Conservation (phyloP, 2,113 vertebrate species). For the Oryzias celebensis region DNA sequence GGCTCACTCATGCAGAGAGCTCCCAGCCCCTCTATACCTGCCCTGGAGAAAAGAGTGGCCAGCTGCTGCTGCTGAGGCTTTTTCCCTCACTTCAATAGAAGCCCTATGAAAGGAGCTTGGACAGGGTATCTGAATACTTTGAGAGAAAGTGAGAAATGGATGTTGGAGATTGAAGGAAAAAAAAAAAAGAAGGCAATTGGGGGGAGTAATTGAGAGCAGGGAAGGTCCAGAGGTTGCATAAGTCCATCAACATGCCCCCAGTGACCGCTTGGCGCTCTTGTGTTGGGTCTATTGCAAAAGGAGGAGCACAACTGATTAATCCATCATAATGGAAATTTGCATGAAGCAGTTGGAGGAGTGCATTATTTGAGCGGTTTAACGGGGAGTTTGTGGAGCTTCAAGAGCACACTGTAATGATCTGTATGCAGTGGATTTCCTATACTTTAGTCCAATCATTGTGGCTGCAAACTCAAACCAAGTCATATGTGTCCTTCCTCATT, state of each 20-base stretch:
- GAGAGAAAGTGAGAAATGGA: constrained; percentile 60
- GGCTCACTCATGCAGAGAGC: constrained; percentile 73
- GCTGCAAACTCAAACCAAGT: constrained; percentile 7
- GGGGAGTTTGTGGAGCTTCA: constrained; percentile 46
- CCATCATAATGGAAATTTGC: constrained; percentile 76
- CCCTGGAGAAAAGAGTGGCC: constrained; percentile 68
- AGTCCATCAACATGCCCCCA: constrained; percentile 42
- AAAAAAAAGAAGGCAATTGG: constrained; percentile 17
- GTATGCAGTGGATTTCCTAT: constrained; percentile 2
- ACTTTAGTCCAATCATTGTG: constrained; percentile 3
- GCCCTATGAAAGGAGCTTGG: constrained; percentile 67
- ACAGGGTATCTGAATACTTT: constrained; percentile 58
- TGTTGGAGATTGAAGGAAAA: constrained; percentile 43
- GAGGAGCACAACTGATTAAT: constrained; percentile 66
- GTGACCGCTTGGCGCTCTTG: constrained; percentile 41
- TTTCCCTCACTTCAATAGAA: constrained; percentile 75
- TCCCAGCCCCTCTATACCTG: constrained; percentile 69
- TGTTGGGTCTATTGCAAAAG: constrained; percentile 42
- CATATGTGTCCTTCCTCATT: constrained; percentile 5
- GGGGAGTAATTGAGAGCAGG: constrained; percentile 30
- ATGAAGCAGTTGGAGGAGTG: constrained; percentile 62
- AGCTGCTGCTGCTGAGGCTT: constrained; percentile 74
- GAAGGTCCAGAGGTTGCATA: constrained; percentile 47
- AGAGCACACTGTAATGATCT: constrained; percentile 31
- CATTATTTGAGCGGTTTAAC: constrained; percentile 68